Evolutionary conservation across 2,888 invertebrate species (phyloP).

Genomic region (Pachliopta kotzebuea): DNA sequence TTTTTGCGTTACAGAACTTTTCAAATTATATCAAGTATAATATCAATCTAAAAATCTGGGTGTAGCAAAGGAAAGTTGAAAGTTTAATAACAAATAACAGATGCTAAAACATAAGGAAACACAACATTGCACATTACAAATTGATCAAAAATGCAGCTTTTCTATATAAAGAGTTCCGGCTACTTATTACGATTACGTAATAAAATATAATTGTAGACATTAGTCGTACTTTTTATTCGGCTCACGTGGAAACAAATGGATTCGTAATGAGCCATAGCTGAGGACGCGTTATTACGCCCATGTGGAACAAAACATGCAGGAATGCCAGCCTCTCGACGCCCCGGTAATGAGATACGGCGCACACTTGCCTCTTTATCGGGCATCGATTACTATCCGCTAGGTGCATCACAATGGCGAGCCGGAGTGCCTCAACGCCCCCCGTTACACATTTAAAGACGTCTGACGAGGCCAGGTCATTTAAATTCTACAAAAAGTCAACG

Average conservation of each 20-base stretch:
- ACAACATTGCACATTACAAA: background rate
- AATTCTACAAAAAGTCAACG: background rate
- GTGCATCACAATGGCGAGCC: slow-evolving; percentile 29
- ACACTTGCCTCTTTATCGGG: slow-evolving; percentile 52
- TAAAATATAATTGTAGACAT: slow-evolving; percentile 16
- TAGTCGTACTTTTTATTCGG: slow-evolving; percentile 9
- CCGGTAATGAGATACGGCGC: slow-evolving; percentile 61
- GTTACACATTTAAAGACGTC: slow-evolving; percentile 17
- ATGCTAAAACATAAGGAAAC: background rate
- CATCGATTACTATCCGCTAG: slow-evolving; percentile 45
- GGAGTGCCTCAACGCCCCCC: slow-evolving; percentile 22
- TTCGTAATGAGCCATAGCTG: slow-evolving; percentile 24
- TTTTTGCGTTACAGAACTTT: too few relatives aligned
- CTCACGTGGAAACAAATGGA: slow-evolving; percentile 23
- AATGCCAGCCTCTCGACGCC: slow-evolving; percentile 49
- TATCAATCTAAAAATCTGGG: too few relatives aligned
- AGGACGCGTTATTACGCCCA: slow-evolving; percentile 30
- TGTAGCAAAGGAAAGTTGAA: background rate
- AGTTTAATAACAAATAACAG: background rate
- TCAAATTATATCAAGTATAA: too few relatives aligned
- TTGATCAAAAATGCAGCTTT: slow-evolving; percentile 13
- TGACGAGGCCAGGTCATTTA: background rate
- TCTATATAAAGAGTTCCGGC: slow-evolving; percentile 26
- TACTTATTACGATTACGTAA: slow-evolving; percentile 25
- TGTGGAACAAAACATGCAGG: slow-evolving; percentile 44